These are phyloP conservation scores for Gymnocheta viridis DNA, from an alignment of 2,888 invertebrate genomes.

Conservation along the genomic window DNA sequence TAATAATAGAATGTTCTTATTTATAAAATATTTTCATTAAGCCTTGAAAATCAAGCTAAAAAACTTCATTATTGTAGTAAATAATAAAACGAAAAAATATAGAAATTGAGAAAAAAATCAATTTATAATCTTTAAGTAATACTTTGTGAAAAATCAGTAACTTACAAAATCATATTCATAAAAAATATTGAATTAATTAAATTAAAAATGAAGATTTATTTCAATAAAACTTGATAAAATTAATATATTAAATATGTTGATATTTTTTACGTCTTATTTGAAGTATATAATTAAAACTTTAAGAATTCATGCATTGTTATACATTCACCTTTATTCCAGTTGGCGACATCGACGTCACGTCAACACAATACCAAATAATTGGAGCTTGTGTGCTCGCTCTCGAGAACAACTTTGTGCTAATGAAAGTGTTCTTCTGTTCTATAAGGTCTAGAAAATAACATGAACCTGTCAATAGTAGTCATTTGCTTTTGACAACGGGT, in stretches of 20 bases:
- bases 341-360: too few relatives aligned
- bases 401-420: too few relatives aligned
- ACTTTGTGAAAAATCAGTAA: conserved; percentile 42
- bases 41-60: conserved; percentile 43
- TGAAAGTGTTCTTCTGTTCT: too few relatives aligned
- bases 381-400: too few relatives aligned
- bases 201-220: conserved; percentile 52
- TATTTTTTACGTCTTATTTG: too few relatives aligned
- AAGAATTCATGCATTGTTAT: too few relatives aligned
- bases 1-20: conserved; percentile 47
- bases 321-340: too few relatives aligned
- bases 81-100: conserved; percentile 18
- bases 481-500: too few relatives aligned
- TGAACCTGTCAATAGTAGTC: too few relatives aligned
- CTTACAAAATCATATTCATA: conserved; percentile 43
- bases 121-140: conserved; percentile 59
- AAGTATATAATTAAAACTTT: too few relatives aligned
- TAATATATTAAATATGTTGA: not conserved
- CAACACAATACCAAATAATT: too few relatives aligned
- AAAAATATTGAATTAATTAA: conserved; percentile 56
- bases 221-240: conserved; percentile 49
- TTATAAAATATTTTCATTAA: conserved; percentile 39
- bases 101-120: conserved; percentile 31
- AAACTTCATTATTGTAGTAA: conserved; percentile 36
- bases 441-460: too few relatives aligned